Percentiles rank a stretch among this genome's conserved stretches.
Conservation (phyloP, 2,113 vertebrate genomes). For the Petromus typicus region DNA sequence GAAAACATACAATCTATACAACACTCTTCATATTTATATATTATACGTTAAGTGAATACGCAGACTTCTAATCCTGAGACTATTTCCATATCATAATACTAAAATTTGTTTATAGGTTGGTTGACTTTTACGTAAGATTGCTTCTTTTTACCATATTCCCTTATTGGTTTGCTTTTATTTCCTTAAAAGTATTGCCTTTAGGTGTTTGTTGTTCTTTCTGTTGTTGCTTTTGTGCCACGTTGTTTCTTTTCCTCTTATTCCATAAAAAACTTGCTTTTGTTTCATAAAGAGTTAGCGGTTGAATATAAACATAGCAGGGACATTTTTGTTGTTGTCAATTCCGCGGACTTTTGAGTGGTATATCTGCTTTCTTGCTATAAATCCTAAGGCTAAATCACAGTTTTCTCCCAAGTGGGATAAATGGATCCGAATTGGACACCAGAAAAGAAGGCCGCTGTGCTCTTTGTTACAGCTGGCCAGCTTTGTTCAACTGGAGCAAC, state of each 20-base stretch:
- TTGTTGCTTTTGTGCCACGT: not conserved
- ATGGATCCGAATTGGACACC: conserved; percentile 66
- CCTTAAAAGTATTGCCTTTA: not conserved
- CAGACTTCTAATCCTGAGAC: not conserved
- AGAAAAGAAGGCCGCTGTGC: conserved; percentile 61
- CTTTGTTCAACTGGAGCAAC: conserved; percentile 62
- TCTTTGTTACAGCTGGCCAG: conserved; percentile 66
- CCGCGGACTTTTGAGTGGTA: conserved; percentile 2
- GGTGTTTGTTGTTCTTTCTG: not conserved
- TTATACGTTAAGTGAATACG: not conserved
- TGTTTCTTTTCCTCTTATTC: not conserved
- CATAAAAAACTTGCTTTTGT: not conserved
- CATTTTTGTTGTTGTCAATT: conserved; percentile 26
- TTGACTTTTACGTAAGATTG: not conserved
- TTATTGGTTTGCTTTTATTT: conserved; percentile 13
- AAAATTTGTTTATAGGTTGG: not conserved
- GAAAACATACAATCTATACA: not conserved
- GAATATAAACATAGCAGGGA: not conserved
- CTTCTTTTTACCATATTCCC: not conserved
- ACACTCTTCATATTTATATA: not conserved
- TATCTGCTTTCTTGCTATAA: conserved; percentile 64
- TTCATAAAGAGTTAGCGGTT: conserved; percentile 19
- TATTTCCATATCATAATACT: not conserved
- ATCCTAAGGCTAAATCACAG: conserved; percentile 60
- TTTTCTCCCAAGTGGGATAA: conserved; percentile 64